Conservation (phyloP, 2,113 vertebrate genomes). For the Callipepla californica region DNA sequence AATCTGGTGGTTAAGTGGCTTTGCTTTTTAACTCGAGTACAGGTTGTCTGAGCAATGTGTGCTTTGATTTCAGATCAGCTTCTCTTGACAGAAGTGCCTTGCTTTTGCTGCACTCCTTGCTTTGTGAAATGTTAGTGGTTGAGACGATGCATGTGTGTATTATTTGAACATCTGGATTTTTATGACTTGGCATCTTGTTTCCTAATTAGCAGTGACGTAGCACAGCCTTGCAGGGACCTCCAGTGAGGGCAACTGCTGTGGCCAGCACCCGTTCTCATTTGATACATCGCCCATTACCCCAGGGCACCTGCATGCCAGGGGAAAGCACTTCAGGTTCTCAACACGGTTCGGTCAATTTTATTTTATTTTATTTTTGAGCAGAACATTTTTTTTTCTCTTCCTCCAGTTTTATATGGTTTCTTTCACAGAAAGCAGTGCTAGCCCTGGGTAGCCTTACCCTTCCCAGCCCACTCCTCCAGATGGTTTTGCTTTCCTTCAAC, state of each 20-base stretch:
- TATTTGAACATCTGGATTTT: conserved; percentile 27
- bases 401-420: not conserved
- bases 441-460: not conserved
- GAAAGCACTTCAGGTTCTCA: not conserved
- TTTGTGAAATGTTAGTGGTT: not conserved
- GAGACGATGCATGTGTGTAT: not conserved
- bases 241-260: not conserved
- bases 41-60: not conserved
- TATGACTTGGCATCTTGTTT: not conserved
- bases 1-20: not conserved
- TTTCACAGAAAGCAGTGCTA: conserved; percentile 12
- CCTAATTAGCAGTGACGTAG: not conserved
- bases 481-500: conserved; percentile 45
- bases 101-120: not conserved
- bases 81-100: not conserved
- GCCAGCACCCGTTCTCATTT: not conserved
- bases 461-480: conserved; percentile 24
- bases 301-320: not conserved
- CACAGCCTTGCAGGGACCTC: not conserved
- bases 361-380: not conserved
- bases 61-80: not conserved
- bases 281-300: not conserved
- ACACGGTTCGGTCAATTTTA: not conserved
- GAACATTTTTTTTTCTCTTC: not conserved
- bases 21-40: not conserved